Conservation (phyloP, 2,888 invertebrate genomes). For the Lasioglossum malachurum region DNA sequence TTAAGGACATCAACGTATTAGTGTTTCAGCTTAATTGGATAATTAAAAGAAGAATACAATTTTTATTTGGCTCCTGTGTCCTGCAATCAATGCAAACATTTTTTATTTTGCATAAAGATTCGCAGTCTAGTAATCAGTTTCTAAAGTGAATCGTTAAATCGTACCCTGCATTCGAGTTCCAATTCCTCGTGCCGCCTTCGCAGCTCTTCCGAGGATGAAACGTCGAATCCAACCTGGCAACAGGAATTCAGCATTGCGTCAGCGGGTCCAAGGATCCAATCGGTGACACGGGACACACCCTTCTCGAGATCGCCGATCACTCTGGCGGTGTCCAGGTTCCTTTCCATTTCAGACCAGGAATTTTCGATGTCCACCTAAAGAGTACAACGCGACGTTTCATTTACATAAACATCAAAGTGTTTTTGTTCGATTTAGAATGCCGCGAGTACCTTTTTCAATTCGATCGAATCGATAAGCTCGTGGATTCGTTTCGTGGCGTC, state of each 20-base stretch:
- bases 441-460: constrained; percentile 86
- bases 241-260: constrained; percentile 90
- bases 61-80: not conserved
- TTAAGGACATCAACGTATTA: no score
- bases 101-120: no score
- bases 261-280: constrained; percentile 92
- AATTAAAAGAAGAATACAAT: no score
- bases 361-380: constrained; percentile 86
- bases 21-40: no score
- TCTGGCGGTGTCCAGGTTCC: constrained; percentile 87
- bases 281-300: constrained; percentile 90
- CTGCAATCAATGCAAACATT: no score
- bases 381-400: not conserved
- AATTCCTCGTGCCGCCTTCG: constrained; percentile 91
- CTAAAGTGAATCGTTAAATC: not conserved
- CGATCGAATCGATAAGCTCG: constrained; percentile 86
- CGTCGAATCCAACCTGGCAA: constrained; percentile 90
- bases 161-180: constrained; percentile 90
- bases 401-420: not conserved
- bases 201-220: constrained; percentile 90
- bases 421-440: not conserved
- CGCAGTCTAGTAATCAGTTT: not conserved
- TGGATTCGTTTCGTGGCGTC: constrained; percentile 88
- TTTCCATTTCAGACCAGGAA: constrained; percentile 88
- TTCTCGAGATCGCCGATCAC: constrained; percentile 88